A percentile compares a stretch with the other conserved stretches of the same genome.
Evolutionary conservation across 2,888 invertebrate species (phyloP).

Genomic region (Synanthedon myopaeformis): DNA sequence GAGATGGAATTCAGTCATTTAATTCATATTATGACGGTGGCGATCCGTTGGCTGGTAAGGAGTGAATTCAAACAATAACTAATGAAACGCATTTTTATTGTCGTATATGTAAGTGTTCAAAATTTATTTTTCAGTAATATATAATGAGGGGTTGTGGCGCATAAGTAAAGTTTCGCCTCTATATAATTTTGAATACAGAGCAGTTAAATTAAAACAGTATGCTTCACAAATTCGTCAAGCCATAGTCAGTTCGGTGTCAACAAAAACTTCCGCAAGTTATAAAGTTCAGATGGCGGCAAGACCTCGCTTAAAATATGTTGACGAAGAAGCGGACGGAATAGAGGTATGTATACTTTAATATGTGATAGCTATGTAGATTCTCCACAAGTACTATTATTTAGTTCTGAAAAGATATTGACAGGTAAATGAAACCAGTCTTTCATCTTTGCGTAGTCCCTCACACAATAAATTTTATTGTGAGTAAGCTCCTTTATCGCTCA

Average conservation of each 20-base stretch:
- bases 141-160: constrained; percentile 51
- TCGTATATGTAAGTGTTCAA: neutral
- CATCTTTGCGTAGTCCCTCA: too few species aligned
- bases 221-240: constrained; percentile 48
- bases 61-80: neutral
- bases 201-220: constrained; percentile 52
- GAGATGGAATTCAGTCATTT: too few species aligned
- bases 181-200: constrained; percentile 36
- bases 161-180: constrained; percentile 49
- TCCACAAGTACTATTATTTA: too few species aligned
- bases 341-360: constrained; percentile 26
- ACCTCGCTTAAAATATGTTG: constrained; percentile 41
- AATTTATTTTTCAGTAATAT: constrained; percentile 32
- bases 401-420: too few species aligned
- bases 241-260: constrained; percentile 30
- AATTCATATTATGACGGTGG: neutral
- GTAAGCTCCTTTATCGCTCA: too few species aligned
- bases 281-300: constrained; percentile 37
- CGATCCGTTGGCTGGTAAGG: neutral
- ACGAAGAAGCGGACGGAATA: constrained; percentile 46
- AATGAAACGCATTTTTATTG: neutral
- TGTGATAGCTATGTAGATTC: neutral
- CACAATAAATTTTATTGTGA: too few species aligned
- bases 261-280: constrained; percentile 32
- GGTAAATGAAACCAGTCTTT: too few species aligned